Evolutionary conservation across 2,888 invertebrate genomes (phyloP).

Genomic region (Octonoba sinensis): DNA sequence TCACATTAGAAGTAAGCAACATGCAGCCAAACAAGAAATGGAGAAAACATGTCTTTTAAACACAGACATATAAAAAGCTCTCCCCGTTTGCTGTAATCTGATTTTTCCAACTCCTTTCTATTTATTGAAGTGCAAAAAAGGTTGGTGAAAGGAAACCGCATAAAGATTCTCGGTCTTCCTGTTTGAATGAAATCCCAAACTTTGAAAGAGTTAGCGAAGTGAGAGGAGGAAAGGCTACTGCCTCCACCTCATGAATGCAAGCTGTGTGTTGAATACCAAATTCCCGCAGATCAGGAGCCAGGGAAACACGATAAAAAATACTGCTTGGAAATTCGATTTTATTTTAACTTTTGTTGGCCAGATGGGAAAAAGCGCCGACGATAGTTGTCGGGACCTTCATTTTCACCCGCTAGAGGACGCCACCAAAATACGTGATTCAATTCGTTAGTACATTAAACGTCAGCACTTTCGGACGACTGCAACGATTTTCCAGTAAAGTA

Average conservation of each 20-base stretch:
- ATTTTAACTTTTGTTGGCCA: slow-evolving; percentile 43
- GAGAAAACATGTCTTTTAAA: too few species aligned
- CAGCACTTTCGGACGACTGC: too few species aligned
- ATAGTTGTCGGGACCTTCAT: neutral
- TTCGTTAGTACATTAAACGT: slow-evolving; percentile 7
- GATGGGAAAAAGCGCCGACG: slow-evolving; percentile 13
- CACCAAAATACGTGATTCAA: slow-evolving; percentile 11
- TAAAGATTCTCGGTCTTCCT: slow-evolving; percentile 26
- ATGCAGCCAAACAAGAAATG: too few species aligned
- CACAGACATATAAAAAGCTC: too few species aligned
- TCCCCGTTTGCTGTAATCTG: slow-evolving; percentile 8
- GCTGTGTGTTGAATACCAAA: slow-evolving; percentile 54
- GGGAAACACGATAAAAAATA: slow-evolving; percentile 37
- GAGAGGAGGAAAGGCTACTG: slow-evolving; percentile 38
- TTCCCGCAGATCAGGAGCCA: slow-evolving; percentile 40
- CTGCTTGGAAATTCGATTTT: slow-evolving; percentile 48
- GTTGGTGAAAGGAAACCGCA: slow-evolving; percentile 18
- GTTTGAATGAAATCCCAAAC: slow-evolving; percentile 46
- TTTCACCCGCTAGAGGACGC: slow-evolving; percentile 20
- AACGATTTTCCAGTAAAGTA: too few species aligned
- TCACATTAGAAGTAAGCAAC: too few species aligned
- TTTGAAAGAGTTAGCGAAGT: slow-evolving; percentile 51
- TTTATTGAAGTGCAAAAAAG: slow-evolving; percentile 52
- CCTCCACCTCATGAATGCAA: slow-evolving; percentile 44
- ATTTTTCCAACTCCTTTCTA: slow-evolving; percentile 41